Evolutionary conservation across 2,888 invertebrate genomes (phyloP).

Genomic region (Thecophora atra): DNA sequence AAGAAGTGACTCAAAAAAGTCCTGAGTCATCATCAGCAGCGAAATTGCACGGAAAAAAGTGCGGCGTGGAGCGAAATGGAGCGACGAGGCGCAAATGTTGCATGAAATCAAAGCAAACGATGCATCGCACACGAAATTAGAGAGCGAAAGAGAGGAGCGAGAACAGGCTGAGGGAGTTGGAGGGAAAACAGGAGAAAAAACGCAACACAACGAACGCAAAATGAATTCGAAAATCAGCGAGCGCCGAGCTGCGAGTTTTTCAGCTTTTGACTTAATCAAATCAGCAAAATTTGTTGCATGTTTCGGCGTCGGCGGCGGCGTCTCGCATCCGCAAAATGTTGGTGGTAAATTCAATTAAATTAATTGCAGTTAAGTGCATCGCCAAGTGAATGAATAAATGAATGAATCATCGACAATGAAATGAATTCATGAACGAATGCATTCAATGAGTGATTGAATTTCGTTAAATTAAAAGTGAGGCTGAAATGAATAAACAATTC

Average conservation of each 20-base stretch:
- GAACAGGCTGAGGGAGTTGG: no score
- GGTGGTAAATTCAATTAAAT: slow-evolving; percentile 16
- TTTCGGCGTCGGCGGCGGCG: background rate
- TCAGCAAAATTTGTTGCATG: background rate
- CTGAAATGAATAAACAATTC: no score
- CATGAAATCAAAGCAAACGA: slow-evolving; percentile 2
- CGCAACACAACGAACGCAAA: background rate
- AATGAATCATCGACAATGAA: no score
- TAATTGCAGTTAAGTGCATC: slow-evolving; percentile 9
- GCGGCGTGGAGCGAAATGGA: no score
- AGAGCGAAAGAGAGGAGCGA: background rate
- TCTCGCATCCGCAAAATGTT: slow-evolving; percentile 6
- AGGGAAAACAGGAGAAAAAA: background rate
- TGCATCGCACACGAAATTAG: background rate
- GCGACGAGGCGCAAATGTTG: slow-evolving; percentile 2
- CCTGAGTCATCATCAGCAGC: background rate
- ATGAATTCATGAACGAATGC: background rate
- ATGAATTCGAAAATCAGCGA: background rate
- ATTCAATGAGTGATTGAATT: no score
- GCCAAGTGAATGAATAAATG: background rate
- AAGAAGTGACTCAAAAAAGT: background rate
- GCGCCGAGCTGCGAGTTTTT: background rate
- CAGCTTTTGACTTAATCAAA: background rate
- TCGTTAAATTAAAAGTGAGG: no score
- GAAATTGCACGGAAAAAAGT: background rate